A percentile compares a stretch with the other conserved stretches of the same genome.
Conservation (phyloP, 1,140 invertebrate genomes). For the Amyelois transitella region DNA sequence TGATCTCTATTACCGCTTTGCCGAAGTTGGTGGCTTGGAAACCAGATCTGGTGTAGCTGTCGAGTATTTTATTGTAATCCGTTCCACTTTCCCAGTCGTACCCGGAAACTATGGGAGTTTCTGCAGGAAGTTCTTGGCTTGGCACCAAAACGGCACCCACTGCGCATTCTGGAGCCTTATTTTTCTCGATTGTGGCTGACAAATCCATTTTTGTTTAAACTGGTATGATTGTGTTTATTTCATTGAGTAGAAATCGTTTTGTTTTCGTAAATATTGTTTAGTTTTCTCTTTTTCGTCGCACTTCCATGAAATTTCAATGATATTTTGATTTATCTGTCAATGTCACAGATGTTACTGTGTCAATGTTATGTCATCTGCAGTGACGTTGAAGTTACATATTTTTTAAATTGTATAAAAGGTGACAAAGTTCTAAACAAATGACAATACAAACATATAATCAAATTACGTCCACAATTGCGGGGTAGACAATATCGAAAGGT, state of each 20-base stretch:
- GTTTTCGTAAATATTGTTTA: not conserved
- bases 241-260: not conserved
- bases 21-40: slow-evolving; percentile 98
- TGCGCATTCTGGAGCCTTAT: slow-evolving; percentile 71
- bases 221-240: too few species aligned
- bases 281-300: too few species aligned
- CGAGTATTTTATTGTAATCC: slow-evolving; percentile 89
- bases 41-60: slow-evolving; percentile 87
- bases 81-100: slow-evolving; percentile 97
- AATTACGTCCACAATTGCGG: too few species aligned
- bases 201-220: slow-evolving; percentile 28
- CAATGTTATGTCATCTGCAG: too few species aligned
- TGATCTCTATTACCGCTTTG: slow-evolving; percentile 91
- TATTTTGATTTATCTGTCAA: too few species aligned
- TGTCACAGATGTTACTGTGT: too few species aligned
- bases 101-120: slow-evolving; percentile 80
- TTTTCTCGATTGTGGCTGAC: slow-evolving; percentile 12
- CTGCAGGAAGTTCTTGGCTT: slow-evolving; percentile 77
- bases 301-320: too few species aligned
- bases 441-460: too few species aligned
- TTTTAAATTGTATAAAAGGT: too few species aligned
- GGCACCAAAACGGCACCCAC: slow-evolving; percentile 80
- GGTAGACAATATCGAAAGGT: too few species aligned
- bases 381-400: too few species aligned
- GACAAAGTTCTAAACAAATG: too few species aligned